Percentiles rank a stretch among this genome's conserved stretches.
phyloP scores from a whole-genome alignment of 2,113 vertebrate species.

The Chaenogobius annularis region DNA sequence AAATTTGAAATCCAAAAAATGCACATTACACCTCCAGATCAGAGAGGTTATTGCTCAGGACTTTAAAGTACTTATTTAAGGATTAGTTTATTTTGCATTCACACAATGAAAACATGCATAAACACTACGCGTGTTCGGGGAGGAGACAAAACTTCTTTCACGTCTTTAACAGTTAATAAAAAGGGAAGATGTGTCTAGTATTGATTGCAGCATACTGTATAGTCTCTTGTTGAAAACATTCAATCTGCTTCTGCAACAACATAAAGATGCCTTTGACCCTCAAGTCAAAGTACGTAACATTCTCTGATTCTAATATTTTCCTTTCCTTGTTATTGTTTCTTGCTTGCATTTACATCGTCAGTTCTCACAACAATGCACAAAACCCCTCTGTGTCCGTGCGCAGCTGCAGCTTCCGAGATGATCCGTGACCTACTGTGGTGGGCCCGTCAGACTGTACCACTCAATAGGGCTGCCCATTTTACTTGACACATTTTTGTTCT shows the following conservation, averaged over 20 bases:
- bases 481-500: background rate
- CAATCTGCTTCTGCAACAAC: background rate
- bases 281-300: background rate
- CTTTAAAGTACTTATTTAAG: too few relatives aligned
- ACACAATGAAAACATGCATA: background rate
- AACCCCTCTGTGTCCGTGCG: constrained; percentile 69
- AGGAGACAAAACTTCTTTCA: background rate
- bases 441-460: constrained; percentile 44
- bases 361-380: constrained; percentile 62
- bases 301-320: background rate
- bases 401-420: constrained; percentile 74
- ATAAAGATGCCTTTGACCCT: background rate
- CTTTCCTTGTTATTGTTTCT: constrained; percentile 22
- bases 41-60: too few relatives aligned
- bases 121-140: background rate
- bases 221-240: background rate
- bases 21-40: too few relatives aligned
- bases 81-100: too few relatives aligned
- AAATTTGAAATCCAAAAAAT: too few relatives aligned
- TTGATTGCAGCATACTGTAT: background rate
- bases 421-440: constrained; percentile 66
- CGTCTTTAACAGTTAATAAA: background rate
- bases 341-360: constrained; percentile 55
- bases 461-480: constrained; percentile 18
- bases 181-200: background rate